phyloP scores from a whole-genome alignment of 2,797 vertebrate genomes.

The Furcifer pardalis region DNA sequence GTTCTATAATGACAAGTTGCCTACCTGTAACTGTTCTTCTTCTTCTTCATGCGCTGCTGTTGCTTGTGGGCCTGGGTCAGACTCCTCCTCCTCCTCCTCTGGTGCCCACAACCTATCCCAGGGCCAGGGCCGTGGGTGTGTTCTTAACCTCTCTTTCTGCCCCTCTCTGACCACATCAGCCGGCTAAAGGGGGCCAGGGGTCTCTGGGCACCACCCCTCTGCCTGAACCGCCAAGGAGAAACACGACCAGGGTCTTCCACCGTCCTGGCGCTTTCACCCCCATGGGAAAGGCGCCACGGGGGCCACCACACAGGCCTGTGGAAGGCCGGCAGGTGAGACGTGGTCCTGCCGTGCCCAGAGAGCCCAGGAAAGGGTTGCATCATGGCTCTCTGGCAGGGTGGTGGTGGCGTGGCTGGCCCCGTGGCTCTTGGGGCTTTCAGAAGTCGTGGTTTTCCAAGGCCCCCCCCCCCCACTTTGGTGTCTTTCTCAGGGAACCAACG shows the following conservation, averaged over 20 bases:
- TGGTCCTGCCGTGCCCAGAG: not conserved
- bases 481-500: not conserved
- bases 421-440: not conserved
- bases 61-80: not conserved
- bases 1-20: no score
- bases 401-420: not conserved
- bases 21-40: no score
- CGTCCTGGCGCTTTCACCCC: not conserved
- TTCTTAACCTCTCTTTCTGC: not conserved
- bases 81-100: fast-evolving
- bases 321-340: not conserved
- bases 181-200: not conserved
- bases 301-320: no score
- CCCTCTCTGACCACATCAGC: not conserved
- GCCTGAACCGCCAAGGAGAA: not conserved
- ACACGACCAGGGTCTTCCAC: not conserved
- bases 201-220: not conserved
- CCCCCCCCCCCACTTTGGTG: not conserved
- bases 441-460: not conserved
- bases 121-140: not conserved
- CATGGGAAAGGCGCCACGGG: not conserved
- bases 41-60: no score
- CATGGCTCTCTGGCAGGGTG: no score
- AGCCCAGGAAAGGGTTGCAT: not conserved
- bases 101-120: not conserved